Evolutionary conservation across 2,888 invertebrate genomes (phyloP), one percentile per base, ranked within the genome.

Genomic region (Stenchaetothrips biformis): DNA sequence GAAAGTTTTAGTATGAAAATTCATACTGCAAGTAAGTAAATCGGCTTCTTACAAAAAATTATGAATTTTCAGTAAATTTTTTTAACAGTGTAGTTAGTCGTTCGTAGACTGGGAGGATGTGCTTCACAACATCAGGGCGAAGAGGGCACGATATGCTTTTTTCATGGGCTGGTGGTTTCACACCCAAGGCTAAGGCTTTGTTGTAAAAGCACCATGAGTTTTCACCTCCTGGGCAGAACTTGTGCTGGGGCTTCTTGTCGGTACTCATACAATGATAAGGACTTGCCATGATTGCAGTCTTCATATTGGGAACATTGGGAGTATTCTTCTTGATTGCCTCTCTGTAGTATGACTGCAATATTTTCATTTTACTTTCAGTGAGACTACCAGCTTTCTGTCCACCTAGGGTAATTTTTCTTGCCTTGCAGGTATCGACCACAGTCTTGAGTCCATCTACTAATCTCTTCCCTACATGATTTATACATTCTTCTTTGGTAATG

Each of bases 161-260:
- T 47, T 37, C n/a, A n/a, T 80, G 80, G 7, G 80, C 48, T 3
- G 48, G 49, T 16, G 81, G 81, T 21, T 67, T 78, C 49, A 67
- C 78, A 7, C 79, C 79, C 67, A 62, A 79, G 25, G 82, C 81
- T 37, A 21, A 21, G n/a, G 82, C 82, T 79, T 81, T 79, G 37
- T 83, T 81, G 78, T 81, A 84, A 27, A 82, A 81, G 80, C 83
- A 84, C 82, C 83, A 84, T 0, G 80, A 81, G 9, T 82, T 80
- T 7, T 13, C 47, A 62, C 83, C 83, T 47, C 78, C 11, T 21
- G 81, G 83, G 78, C 83, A 83, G 16, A 81, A 78, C 21, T 82
- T 78, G 78, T 84, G 83, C 79, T 83, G 81, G 8, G 83, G 84
- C 27, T 83, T 82, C n/a, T 82, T 79, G 47, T 84, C 83, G 11